phyloP scores from a whole-genome alignment of 2,113 vertebrate genomes.

The Philantomba maxwellii region DNA sequence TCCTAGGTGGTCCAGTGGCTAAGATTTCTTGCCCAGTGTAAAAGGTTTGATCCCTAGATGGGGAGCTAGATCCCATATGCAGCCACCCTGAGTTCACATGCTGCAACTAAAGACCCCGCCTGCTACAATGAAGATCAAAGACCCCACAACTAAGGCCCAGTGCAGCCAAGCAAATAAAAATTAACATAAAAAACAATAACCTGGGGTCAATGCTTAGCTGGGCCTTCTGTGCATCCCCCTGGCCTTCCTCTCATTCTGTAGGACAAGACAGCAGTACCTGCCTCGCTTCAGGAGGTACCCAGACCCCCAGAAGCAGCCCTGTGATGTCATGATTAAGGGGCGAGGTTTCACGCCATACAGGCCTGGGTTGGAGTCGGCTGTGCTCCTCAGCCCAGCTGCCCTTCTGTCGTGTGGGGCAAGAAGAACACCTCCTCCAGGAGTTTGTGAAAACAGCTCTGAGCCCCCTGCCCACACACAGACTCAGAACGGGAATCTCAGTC shows the following conservation, averaged over 20 bases:
- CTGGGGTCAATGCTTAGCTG: neutral
- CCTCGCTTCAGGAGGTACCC: neutral
- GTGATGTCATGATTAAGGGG: rapidly evolving
- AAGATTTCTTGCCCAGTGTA: neutral
- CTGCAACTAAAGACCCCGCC: neutral
- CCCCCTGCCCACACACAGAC: neutral
- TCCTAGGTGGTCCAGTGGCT: neutral
- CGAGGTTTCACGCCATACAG: neutral
- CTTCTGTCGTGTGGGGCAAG: no score
- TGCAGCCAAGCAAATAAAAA: neutral
- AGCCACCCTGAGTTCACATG: neutral
- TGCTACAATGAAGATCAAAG: neutral
- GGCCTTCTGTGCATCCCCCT: neutral
- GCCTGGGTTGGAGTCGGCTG: neutral
- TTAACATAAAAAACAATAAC: neutral
- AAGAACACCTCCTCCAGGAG: neutral
- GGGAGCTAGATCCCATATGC: neutral
- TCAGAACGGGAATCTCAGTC: neutral
- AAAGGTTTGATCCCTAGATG: neutral
- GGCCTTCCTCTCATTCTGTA: neutral
- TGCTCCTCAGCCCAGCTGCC: neutral
- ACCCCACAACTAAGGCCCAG: neutral
- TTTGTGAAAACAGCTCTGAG: neutral
- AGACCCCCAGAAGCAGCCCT: neutral
- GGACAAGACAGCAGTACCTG: neutral